Base-by-base conservation (phyloP, 2,888 invertebrate species). In the Laothoe populi region DNA sequence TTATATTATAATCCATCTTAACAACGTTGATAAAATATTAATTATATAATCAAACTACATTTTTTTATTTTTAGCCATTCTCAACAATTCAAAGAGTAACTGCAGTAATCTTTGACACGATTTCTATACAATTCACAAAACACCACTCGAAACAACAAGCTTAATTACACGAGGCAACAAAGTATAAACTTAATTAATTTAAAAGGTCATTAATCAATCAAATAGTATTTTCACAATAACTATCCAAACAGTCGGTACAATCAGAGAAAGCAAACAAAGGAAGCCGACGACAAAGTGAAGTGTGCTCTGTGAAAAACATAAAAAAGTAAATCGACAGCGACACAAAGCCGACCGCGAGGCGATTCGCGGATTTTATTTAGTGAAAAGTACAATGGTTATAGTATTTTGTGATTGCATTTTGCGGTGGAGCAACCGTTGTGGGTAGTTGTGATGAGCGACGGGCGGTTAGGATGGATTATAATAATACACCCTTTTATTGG, bases 301-400 rank as follows among this genome's bases (percentile, higher is more conserved):
- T 45, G 57, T 19, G n/a, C 31, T 35, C 19, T 16, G 61, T 48
- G 45, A 45, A 61, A 61, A 57, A 57, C 46, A 46, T 38, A 58
- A 46, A 48, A 44, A 58, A 61, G 31, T 19, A 45, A 46, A 57
- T 57, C 46, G 62, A 23, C 21, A 57, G 53, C 16, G 13, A 42
- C 67, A 81, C 80, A 84, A 79, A 77, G 73, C 64, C 63, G 8
- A 2, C 42, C 49, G 64, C 61, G 65, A 78, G 74, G 72, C 79
- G 70, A 78, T 82, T 81, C 74, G 70, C 74, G 72, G 72, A 81
- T 75, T 72, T 76, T 75, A 77, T 77, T 48, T 75, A 73, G 66
- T 72, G 73, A 71, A 72, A 73, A 77, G 69, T 72, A 86, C 84
- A 87, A 86, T 83, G 66, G 81, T 75, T 76, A 81, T 79, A 77